These are phyloP conservation scores for Wiebesia pumilae DNA, from an alignment of 1,140 invertebrate species.

Conservation along the genomic window DNA sequence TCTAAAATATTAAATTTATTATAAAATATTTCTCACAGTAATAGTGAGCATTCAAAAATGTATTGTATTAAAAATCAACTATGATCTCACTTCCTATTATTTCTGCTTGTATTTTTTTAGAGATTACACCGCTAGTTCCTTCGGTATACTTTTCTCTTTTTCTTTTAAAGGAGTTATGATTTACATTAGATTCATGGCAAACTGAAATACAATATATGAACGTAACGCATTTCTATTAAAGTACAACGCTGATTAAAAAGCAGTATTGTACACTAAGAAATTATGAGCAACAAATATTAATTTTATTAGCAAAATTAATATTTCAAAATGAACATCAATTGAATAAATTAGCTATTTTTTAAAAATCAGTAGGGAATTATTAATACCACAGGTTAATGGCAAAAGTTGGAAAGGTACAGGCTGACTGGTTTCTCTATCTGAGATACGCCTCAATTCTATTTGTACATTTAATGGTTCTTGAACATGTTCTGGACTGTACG, in stretches of 20 bases:
- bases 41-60: no score
- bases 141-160: background rate
- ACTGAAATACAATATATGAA: background rate
- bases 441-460: slow-evolving; percentile 86
- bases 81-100: background rate
- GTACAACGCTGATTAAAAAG: no score
- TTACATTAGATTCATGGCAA: background rate
- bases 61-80: background rate
- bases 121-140: background rate
- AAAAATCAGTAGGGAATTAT: background rate
- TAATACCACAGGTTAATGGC: slow-evolving; percentile 4
- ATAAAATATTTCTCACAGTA: background rate
- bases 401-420: slow-evolving; percentile 85
- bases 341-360: background rate
- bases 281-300: no score
- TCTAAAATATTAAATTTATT: background rate
- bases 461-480: slow-evolving; percentile 81
- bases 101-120: background rate
- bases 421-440: slow-evolving; percentile 87
- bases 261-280: no score
- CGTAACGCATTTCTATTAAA: no score
- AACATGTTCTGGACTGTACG: slow-evolving; percentile 72
- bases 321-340: background rate
- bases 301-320: no score
- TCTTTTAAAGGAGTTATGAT: background rate